phyloP scores from a whole-genome alignment of 2,113 vertebrate genomes.

The Phrynocephalus versicolor region DNA sequence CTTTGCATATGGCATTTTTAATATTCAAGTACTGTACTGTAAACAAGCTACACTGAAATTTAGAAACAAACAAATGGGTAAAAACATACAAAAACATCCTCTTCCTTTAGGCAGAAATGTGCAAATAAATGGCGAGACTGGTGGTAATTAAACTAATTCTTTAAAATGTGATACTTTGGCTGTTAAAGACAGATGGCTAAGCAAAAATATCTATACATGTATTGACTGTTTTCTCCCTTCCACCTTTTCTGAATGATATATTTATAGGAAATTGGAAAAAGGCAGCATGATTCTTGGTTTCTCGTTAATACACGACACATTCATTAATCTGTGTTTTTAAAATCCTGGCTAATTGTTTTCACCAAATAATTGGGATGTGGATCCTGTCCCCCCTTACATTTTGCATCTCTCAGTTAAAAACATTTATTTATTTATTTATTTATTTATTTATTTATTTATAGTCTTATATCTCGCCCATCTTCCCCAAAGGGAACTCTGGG shows the following conservation, averaged over 20 bases:
- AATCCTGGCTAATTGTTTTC: background rate
- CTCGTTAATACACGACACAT: background rate
- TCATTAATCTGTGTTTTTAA: fast-evolving
- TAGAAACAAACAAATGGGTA: background rate
- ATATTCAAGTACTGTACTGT: fast-evolving
- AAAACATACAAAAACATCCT: background rate
- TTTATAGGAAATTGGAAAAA: background rate
- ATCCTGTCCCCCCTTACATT: background rate
- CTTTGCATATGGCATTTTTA: background rate
- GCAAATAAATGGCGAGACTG: background rate
- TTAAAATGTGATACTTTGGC: background rate
- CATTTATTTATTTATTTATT: too few species aligned
- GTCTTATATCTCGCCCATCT: too few species aligned
- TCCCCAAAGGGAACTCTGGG: too few species aligned
- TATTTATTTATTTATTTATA: too few species aligned
- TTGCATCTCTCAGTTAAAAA: fast-evolving
- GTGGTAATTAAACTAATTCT: background rate
- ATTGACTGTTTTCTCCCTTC: background rate
- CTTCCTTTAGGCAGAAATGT: background rate
- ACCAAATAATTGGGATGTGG: background rate
- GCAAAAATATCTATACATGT: background rate
- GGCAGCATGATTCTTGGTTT: background rate
- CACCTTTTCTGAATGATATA: fast-evolving
- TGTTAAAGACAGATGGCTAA: too few species aligned
- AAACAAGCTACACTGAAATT: background rate